These are phyloP conservation scores for Taenioides sp. DNA, from an alignment of 2,797 vertebrate species.

Conservation along the genomic window DNA sequence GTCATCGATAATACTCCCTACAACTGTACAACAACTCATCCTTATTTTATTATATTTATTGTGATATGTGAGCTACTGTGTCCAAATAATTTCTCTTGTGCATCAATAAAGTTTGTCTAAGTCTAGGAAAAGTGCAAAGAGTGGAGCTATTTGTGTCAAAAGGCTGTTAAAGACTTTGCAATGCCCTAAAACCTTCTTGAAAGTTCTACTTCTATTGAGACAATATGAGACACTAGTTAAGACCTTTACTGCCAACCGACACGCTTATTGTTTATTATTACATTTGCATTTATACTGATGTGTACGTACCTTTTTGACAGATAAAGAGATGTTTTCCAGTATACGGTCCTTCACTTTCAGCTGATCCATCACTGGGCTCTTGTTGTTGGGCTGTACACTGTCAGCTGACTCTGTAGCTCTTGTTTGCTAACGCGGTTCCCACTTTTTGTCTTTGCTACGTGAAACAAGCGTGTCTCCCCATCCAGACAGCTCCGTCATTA, in stretches of 20 bases:
- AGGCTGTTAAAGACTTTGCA: background rate
- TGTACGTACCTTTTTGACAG: constrained; percentile 91
- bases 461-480: constrained; percentile 24
- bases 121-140: background rate
- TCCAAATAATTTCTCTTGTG: too few relatives aligned
- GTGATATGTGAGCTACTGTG: too few relatives aligned
- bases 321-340: constrained; percentile 93
- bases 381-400: constrained; percentile 57
- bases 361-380: constrained; percentile 85
- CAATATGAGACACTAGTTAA: constrained; percentile 7
- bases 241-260: background rate
- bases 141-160: background rate
- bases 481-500: background rate
- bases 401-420: constrained; percentile 73
- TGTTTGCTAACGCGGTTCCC: constrained; percentile 60
- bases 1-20: too few relatives aligned
- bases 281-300: too few relatives aligned
- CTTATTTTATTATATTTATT: too few relatives aligned
- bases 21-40: too few relatives aligned
- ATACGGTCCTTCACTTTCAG: constrained; percentile 96
- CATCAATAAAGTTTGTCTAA: too few relatives aligned
- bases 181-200: constrained; percentile 20
- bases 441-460: constrained; percentile 26
- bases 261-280: background rate
- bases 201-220: constrained; percentile 49